Evolutionary conservation across 2,888 invertebrate genomes (phyloP), one percentile per base, ranked within the genome.

Genomic region (Drosophila falleni): DNA sequence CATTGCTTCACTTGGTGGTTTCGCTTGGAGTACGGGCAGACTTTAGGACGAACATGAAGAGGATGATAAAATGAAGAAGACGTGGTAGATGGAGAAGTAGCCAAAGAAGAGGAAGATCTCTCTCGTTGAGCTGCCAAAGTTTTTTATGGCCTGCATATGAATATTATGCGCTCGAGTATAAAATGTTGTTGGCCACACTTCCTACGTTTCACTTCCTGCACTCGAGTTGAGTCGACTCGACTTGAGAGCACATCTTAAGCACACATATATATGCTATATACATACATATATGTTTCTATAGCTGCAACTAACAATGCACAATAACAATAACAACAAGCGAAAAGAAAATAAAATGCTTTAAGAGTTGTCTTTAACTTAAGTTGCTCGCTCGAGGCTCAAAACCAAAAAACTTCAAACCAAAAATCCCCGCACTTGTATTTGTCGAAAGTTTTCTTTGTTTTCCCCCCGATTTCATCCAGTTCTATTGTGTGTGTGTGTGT

Each of bases 141-240:
- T 87, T 89, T 80, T 82, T 89, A 87, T 85, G 80, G 76, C 73
- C 79, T 80, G 80, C 90, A 87, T 90, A 90, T 90, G 89, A 90
- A 89, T 89, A 90, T 90, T 90, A 89, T 90, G 81, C 90, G 83
- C 90, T 87, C 81, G 80, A 85, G 81, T 89, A 87, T 86, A 81
- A 90, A 90, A 90, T 89, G 87, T 89, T 85, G 90, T 89, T 88
- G 89, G 89, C 85, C 89, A 89, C 85, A 89, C 89, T 86, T 88
- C 89, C 85, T 89, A 85, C 84, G 83, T 89, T 89, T 74, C 88
- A 89, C 89, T 79, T 85, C 84, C 84, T 89, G 89, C 88, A 88
- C 89, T 87, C 76, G 74, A 51, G 62, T 79, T 50, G 49, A 23
- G 3, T 23, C 23, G 23, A 23, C 23, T 23, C 23, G 23, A 23